Evolutionary conservation across 2,113 vertebrate genomes (phyloP).

Genomic region (Ceratotherium simum): DNA sequence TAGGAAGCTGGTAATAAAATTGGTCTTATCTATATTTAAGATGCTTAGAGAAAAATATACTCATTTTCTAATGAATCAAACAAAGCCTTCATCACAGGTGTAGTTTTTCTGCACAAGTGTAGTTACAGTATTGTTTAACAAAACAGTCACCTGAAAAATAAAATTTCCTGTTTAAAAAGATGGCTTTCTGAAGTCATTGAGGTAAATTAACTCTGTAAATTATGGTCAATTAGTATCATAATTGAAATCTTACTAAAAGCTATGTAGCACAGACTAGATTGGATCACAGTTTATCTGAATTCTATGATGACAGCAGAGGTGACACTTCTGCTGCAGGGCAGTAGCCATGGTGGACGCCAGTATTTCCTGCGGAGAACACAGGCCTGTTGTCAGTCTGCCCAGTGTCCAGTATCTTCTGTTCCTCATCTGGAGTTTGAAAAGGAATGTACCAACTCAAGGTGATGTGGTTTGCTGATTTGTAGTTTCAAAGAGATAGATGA

Average conservation of each 20-base stretch:
- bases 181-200: background rate
- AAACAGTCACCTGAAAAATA: background rate
- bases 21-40: background rate
- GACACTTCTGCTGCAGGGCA: rapidly evolving
- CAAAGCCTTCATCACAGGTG: background rate
- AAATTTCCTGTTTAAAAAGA: background rate
- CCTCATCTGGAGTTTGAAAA: background rate
- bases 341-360: background rate
- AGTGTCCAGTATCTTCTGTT: background rate
- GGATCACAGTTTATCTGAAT: background rate
- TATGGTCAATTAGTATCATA: background rate
- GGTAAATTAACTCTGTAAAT: background rate
- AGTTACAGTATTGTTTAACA: background rate
- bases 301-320: background rate
- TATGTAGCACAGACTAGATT: background rate
- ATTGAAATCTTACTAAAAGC: background rate
- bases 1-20: background rate
- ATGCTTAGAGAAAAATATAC: background rate
- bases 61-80: conserved; percentile 11
- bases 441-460: background rate
- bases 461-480: background rate
- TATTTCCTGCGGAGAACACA: background rate
- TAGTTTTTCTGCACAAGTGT: background rate
- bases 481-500: background rate
- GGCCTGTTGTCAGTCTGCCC: background rate